These are phyloP conservation scores for Leptinotarsa lineolata DNA, from an alignment of 1,140 invertebrate genomes.

Conservation along the genomic window DNA sequence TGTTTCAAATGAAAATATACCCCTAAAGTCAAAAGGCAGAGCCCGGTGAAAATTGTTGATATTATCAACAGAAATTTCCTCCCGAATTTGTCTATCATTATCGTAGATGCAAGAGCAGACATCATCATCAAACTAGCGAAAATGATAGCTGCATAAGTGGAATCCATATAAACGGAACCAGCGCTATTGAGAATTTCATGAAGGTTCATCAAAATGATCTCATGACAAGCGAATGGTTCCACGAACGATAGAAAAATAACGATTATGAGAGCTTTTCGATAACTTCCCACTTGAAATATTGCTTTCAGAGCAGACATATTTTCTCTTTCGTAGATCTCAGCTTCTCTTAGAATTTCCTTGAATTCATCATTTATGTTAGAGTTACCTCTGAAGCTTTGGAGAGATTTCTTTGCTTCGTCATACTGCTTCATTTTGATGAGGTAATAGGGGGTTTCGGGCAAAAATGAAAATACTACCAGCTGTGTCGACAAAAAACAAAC, in stretches of 20 bases:
- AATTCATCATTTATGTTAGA: conserved; percentile 54
- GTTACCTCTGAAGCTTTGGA: conserved; percentile 52
- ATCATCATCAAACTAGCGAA: conserved; percentile 40
- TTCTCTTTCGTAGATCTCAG: conserved; percentile 44
- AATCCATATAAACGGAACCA: conserved; percentile 39
- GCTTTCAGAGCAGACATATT: conserved; percentile 37
- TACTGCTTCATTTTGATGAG: conserved; percentile 47
- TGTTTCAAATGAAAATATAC: conserved; percentile 46
- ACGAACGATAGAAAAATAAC: conserved; percentile 38
- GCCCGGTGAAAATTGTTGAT: conserved; percentile 39
- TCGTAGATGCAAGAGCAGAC: conserved; percentile 29
- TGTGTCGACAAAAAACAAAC: conserved; percentile 32
- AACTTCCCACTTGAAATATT: conserved; percentile 39
- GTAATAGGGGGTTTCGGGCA: conserved; percentile 46
- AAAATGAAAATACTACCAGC: conserved; percentile 35
- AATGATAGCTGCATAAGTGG: conserved; percentile 39
- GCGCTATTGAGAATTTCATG: conserved; percentile 49
- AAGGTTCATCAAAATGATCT: conserved; percentile 51
- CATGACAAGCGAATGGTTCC: conserved; percentile 42
- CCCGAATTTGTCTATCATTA: conserved; percentile 41
- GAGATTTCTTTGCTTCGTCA: conserved; percentile 58
- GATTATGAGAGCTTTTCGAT: conserved; percentile 40
- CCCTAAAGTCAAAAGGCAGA: conserved; percentile 35
- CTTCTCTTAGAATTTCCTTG: conserved; percentile 41
- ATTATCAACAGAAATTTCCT: conserved; percentile 39